phyloP scores from a whole-genome alignment of 2,888 invertebrate species.

The Oscheius sp. region DNA sequence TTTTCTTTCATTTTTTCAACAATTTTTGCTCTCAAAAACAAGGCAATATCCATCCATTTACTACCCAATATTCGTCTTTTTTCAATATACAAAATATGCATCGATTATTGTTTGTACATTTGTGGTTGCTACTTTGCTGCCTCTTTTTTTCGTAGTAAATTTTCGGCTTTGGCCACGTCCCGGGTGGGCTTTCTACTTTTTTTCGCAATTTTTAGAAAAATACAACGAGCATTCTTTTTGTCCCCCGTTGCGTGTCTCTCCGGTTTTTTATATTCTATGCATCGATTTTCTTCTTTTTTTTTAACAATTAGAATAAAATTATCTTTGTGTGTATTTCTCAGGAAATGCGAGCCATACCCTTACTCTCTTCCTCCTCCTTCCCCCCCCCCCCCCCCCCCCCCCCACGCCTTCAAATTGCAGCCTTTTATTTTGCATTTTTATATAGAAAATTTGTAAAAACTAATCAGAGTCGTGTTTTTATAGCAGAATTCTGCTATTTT shows the following conservation, averaged over 20 bases:
- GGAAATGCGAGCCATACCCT: slow-evolving; percentile 37
- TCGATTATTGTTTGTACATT: slow-evolving; percentile 32
- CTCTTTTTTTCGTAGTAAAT: neutral
- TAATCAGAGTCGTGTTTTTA: neutral
- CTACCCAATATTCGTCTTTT: slow-evolving; percentile 8
- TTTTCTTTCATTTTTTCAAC: neutral
- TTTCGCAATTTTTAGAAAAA: no score
- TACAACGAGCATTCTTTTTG: neutral
- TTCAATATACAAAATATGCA: neutral
- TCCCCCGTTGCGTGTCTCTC: slow-evolving; percentile 11
- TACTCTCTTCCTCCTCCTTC: no score
- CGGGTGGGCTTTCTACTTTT: no score
- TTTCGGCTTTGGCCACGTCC: no score
- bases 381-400: slow-evolving; percentile 2
- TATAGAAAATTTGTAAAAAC: neutral
- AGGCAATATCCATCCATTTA: neutral
- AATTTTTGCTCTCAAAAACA: neutral
- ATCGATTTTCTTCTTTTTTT: slow-evolving; percentile 11
- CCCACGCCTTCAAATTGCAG: neutral
- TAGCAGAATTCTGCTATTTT: neutral
- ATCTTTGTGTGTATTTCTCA: slow-evolving; percentile 26
- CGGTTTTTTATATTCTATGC: slow-evolving; percentile 24
- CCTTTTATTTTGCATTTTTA: no score
- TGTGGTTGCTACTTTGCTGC: slow-evolving; percentile 15
- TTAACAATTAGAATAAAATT: no score